phyloP scores from a whole-genome alignment of 2,888 invertebrate genomes.

The Coelinius sp. region DNA sequence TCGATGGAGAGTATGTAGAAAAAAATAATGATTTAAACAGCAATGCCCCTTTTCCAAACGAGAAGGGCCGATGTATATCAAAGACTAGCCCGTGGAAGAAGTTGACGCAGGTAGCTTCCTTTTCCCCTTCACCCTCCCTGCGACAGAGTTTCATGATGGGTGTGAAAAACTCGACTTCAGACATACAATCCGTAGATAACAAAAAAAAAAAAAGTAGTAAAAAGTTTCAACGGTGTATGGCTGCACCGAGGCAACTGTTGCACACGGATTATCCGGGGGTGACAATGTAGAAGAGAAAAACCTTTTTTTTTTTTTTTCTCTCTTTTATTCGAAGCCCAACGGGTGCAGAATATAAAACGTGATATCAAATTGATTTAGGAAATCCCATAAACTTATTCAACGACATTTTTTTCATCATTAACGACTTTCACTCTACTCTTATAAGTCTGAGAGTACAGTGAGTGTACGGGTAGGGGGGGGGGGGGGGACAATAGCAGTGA shows the following conservation, averaged over 20 bases:
- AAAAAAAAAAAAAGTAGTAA: conserved; percentile 11
- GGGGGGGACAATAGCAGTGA: background rate
- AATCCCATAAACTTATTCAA: conserved; percentile 20
- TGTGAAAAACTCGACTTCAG: conserved; percentile 20
- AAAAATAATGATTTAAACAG: conserved; percentile 4
- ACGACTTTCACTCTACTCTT: conserved; percentile 16
- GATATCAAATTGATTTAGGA: conserved; percentile 27
- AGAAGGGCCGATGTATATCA: conserved; percentile 7
- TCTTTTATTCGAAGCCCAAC: background rate
- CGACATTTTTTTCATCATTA: conserved; percentile 25
- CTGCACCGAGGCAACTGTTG: conserved; percentile 20
- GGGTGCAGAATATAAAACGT: conserved; percentile 3
- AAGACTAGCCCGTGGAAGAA: conserved; percentile 8
- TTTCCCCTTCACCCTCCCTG: no score
- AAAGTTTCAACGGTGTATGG: conserved; percentile 9
- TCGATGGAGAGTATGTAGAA: background rate
- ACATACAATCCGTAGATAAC: background rate
- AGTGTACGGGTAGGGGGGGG: background rate
- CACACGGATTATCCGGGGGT: conserved; percentile 13
- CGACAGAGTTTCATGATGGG: conserved; percentile 1
- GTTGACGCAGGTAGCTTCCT: conserved; percentile 18
- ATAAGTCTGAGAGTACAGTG: background rate
- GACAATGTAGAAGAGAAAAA: conserved; percentile 19
- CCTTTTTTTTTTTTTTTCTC: background rate
- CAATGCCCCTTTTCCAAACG: background rate